These are phyloP conservation scores for Chaenocephalus aceratus DNA, from an alignment of 2,113 vertebrate species.

Conservation along the genomic window DNA sequence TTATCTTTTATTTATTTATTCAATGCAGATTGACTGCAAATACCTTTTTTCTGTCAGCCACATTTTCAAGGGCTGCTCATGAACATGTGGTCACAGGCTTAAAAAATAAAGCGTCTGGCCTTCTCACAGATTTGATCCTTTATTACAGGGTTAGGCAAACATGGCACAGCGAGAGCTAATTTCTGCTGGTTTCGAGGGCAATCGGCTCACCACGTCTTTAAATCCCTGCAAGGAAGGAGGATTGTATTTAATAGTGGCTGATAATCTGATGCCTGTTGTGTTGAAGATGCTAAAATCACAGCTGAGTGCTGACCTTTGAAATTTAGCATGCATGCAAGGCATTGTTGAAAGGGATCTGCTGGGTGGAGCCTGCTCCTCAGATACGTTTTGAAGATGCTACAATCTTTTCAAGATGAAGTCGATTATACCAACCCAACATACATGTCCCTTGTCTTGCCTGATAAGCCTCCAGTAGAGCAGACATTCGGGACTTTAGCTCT, in stretches of 20 bases:
- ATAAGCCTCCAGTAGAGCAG: slow-evolving; percentile 1
- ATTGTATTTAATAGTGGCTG: slow-evolving; percentile 53
- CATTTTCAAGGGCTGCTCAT: slow-evolving; percentile 35
- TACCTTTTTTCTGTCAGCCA: slow-evolving; percentile 31
- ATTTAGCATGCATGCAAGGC: not conserved
- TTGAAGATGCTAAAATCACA: slow-evolving; percentile 11
- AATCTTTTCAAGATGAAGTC: not conserved
- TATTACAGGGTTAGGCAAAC: slow-evolving; percentile 54
- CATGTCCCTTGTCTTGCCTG: not conserved
- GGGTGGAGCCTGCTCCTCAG: not conserved
- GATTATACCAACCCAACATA: not conserved
- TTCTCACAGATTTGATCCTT: slow-evolving; percentile 53
- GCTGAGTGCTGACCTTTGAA: slow-evolving; percentile 23
- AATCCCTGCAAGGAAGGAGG: slow-evolving; percentile 50
- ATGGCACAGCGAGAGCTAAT: slow-evolving; percentile 61
- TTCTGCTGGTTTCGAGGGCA: slow-evolving; percentile 56
- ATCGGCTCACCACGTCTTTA: slow-evolving; percentile 56
- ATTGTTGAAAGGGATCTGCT: not conserved
- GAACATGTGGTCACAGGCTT: slow-evolving; percentile 51
- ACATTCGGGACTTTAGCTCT: slow-evolving; percentile 23
- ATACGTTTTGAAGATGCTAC: not conserved
- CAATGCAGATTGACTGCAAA: slow-evolving; percentile 54
- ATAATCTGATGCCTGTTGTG: slow-evolving; percentile 33
- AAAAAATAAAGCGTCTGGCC: slow-evolving; percentile 28
- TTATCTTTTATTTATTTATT: slow-evolving; percentile 57